Percentiles rank a stretch among this genome's conserved stretches.
Evolutionary conservation across 2,113 vertebrate species (phyloP).

Genomic region (Dasyurus viverrinus): DNA sequence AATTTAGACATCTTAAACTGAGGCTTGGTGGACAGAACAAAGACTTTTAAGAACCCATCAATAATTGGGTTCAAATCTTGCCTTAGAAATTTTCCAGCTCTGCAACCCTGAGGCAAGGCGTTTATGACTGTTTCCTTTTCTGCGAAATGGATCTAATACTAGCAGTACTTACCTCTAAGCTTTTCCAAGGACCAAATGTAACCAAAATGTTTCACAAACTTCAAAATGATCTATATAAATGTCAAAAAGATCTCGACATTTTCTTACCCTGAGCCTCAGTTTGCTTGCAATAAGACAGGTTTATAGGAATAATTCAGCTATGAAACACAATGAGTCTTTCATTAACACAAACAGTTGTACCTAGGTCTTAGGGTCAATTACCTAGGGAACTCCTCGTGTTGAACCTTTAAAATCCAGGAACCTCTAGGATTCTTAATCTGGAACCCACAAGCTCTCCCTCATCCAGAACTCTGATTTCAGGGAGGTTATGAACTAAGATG

Average conservation of each 20-base stretch:
- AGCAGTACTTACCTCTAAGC: background rate
- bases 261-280: background rate
- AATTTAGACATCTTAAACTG: background rate
- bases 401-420: background rate
- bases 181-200: background rate
- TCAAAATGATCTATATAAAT: background rate
- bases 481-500: background rate
- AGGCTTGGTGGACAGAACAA: background rate
- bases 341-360: background rate
- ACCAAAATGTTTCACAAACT: background rate
- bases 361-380: background rate
- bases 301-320: background rate
- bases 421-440: background rate
- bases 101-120: background rate
- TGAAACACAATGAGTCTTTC: background rate
- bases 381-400: background rate
- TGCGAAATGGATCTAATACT: background rate
- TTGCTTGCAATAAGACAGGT: background rate
- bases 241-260: background rate
- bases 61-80: background rate
- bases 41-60: background rate
- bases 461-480: background rate
- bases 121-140: background rate
- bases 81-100: background rate
- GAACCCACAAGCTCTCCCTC: background rate